Evolutionary conservation across 2,888 invertebrate species (phyloP), one percentile per base, ranked within the genome.

Genomic region (Imbricaverruca yamaguchii): DNA sequence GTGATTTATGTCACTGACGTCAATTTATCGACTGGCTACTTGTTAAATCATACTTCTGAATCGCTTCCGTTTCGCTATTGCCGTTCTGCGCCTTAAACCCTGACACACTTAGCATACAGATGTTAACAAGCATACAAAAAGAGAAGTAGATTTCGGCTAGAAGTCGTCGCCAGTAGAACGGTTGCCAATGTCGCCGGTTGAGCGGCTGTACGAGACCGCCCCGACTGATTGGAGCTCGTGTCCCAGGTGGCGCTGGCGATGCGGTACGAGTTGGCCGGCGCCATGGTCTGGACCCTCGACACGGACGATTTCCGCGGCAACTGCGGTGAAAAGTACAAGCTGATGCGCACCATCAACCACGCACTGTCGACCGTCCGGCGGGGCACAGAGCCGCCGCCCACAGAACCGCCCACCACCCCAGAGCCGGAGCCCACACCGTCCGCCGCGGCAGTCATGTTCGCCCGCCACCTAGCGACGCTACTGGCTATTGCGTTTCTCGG

Each of bases 251-350:
- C 86, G 65, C 91, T 90, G 86, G 92, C 92, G 0, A 89, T 92
- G 86, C 89, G 90, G 83, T 89, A 91, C 84, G 89, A 90, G 8
- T 87, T 96, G 0, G 93, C 91, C 0, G 95, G 95, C 2, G 90
- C 92, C 0, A 95, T 95, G 94, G 91, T 94, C 10, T 95, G 95
- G 95, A 93, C 94, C 65, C 91, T 95, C 65, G 95, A 95, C 86
- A 95, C 94, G 0, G 95, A 96, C 84, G 95, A 95, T 87, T 95
- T 94, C 86, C 89, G 88, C 53, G 94, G 94, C 0, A 90, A 89
- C 80, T 94, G 94, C 78, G 85, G 85, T 78, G 86, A 87, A 0
- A 92, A 92, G 86, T 94, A 91, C 87, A 92, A 92, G 0, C 87
- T 95, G 0, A 90, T 95, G 88, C 90, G 92, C 80, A 90, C 92